phyloP scores from a whole-genome alignment of 2,113 vertebrate genomes.

The Megaceryle torquata region DNA sequence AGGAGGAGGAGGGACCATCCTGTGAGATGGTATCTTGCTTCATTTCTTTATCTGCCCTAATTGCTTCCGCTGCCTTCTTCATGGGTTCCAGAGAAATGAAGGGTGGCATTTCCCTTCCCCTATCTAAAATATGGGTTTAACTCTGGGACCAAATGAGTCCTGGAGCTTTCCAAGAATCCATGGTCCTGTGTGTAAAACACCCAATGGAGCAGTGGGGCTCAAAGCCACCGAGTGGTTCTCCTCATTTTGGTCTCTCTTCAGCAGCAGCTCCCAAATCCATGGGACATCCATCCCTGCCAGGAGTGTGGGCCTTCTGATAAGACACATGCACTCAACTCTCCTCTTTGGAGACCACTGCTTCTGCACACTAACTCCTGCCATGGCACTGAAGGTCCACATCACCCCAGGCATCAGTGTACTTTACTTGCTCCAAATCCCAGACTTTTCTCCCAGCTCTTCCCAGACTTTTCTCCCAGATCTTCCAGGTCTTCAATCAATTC shows the following conservation, averaged over 20 bases:
- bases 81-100: background rate
- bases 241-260: background rate
- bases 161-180: background rate
- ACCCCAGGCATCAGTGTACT: background rate
- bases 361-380: background rate
- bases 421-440: background rate
- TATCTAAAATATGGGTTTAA: background rate
- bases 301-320: background rate
- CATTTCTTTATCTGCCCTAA: constrained; percentile 19
- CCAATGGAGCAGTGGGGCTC: background rate
- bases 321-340: background rate
- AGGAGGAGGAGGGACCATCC: constrained; percentile 27
- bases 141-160: background rate
- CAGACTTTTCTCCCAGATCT: background rate
- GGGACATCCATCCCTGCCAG: background rate
- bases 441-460: background rate
- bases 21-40: constrained; percentile 42
- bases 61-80: constrained; percentile 34
- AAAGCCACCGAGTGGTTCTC: background rate
- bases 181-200: background rate
- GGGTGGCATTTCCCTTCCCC: background rate
- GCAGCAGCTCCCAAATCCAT: background rate
- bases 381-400: background rate
- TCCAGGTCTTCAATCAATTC: background rate
- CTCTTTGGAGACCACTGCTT: background rate